Evolutionary conservation across 2,113 vertebrate species (phyloP).

Genomic region (Stomatorhinus ivindoensis): DNA sequence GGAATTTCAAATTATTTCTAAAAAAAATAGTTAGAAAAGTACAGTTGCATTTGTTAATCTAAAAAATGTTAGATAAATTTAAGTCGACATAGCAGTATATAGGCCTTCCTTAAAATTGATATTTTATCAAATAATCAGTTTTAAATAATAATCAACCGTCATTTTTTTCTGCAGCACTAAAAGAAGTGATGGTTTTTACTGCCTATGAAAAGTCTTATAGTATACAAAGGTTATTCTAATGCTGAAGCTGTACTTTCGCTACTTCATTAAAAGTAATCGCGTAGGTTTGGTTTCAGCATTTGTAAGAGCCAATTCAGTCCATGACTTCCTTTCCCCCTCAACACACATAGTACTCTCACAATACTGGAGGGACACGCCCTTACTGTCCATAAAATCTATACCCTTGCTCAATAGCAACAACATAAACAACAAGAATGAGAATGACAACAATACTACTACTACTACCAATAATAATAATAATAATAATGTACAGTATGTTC

Average conservation of each 20-base stretch:
- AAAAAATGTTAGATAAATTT: background rate
- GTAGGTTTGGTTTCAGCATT: background rate
- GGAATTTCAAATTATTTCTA: background rate
- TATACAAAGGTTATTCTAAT: background rate
- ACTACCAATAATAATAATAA: background rate
- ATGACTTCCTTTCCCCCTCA: background rate
- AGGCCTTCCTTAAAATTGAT: background rate
- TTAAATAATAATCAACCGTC: background rate
- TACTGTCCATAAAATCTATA: background rate
- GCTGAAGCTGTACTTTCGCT: background rate
- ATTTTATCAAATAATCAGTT: background rate
- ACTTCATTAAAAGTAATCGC: background rate
- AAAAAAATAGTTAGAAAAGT: background rate
- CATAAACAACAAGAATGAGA: background rate
- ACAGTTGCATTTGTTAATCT: background rate
- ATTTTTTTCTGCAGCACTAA: background rate
- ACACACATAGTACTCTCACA: background rate
- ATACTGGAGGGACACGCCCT: background rate
- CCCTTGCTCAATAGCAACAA: background rate
- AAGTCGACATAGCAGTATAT: background rate
- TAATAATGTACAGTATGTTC: background rate
- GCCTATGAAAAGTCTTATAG: background rate
- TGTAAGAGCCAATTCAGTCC: background rate
- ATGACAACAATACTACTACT: background rate
- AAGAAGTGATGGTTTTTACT: background rate